Base-by-base conservation (phyloP, 2,113 vertebrate genomes). In the Arenaria interpres region DNA sequence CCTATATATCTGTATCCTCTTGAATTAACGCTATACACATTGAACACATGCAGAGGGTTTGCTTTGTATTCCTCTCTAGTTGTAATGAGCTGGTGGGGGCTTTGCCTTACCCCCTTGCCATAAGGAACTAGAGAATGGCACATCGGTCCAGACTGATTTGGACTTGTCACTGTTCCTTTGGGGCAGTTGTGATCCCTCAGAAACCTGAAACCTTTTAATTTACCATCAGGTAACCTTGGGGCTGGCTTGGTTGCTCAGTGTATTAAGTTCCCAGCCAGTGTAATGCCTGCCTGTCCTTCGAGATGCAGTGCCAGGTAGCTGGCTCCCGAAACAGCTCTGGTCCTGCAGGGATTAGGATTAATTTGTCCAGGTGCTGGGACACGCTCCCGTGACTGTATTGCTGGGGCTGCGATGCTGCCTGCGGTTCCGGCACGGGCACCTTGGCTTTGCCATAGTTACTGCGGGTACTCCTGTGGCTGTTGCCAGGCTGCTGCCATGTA, bases 321-420 rank as follows among this genome's bases (percentile, higher is more conserved):
- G 82, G 45, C 81, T 85, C 6, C 64, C 0, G 1, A 37, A 22
- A 32, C 1, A 6, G 24, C 62, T 60, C 5, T 54, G 69, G 18
- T 56, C 62, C 86, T 85, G 83, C 67, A 59, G 72, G 72, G 48
- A 6, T 50, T 66, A 33, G 80, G 68, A 30, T 66, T 78, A 2
- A 2, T 66, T 87, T 84, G 45, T 21, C 12, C 45, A 21, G 71
- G 43, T 60, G 68, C 90, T 59, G 72, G 84, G 79, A n/a, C 41
- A 14, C 13, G 0, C 10, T 57, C 21, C 73, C 41, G 78, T 19
- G 45, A 0, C 14, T 15, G 17, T 3, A 12, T 20, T n/a, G 51
- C 27, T 0, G 4, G 67, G 43, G 6, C 78, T 37, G n/a, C 0
- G 5, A 33, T 27, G 56, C n/a, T 71, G 68, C 56, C n/a, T 1